phyloP scores from a whole-genome alignment of 2,113 vertebrate genomes.

The Prunella fulvescens region DNA sequence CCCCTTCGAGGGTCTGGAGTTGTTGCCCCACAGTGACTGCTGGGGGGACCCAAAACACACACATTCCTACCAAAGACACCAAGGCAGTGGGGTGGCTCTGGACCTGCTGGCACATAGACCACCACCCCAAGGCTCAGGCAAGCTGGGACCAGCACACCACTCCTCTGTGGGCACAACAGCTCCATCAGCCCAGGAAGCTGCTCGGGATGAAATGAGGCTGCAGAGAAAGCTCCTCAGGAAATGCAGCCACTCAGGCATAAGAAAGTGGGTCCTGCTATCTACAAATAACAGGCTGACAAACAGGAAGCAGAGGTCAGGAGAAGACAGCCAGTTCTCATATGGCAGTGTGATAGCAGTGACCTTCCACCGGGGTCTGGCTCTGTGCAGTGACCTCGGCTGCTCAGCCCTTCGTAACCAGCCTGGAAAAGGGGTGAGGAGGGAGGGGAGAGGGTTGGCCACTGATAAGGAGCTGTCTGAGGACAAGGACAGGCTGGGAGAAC shows the following conservation, averaged over 20 bases:
- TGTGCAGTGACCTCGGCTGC: neutral
- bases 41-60: neutral
- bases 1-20: neutral
- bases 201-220: neutral
- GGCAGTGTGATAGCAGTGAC: neutral
- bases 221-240: slow-evolving; percentile 2
- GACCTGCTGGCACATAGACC: neutral
- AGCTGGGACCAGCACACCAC: rapidly evolving
- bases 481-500: neutral
- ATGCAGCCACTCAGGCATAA: neutral
- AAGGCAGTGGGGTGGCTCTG: neutral
- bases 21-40: neutral
- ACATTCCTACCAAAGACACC: neutral
- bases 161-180: neutral
- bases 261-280: neutral
- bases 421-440: neutral
- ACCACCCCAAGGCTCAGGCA: neutral
- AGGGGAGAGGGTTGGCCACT: neutral
- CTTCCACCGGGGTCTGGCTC: neutral
- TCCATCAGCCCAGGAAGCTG: neutral
- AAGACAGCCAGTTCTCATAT: neutral
- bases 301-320: neutral
- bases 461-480: neutral
- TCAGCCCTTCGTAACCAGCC: rapidly evolving
- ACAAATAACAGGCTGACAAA: neutral